Evolutionary conservation across 2,113 vertebrate genomes (phyloP).

Genomic region (Dicerorhinus sumatrensis): DNA sequence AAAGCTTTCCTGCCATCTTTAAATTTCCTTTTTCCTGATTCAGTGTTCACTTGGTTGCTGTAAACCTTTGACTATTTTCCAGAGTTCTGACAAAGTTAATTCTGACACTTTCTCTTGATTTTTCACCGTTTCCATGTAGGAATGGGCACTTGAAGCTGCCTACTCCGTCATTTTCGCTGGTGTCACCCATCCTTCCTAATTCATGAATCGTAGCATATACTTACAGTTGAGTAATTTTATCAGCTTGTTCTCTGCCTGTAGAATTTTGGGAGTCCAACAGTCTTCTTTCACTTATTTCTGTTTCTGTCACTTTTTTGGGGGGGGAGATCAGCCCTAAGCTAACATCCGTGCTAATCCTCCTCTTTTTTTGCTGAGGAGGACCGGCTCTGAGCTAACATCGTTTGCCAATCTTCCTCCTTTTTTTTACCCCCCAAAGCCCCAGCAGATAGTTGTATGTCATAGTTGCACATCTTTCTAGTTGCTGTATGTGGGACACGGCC

Average conservation of each 20-base stretch:
- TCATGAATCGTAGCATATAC: background rate
- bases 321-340: too few relatives aligned
- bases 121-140: background rate
- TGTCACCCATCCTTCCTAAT: background rate
- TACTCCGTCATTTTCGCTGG: background rate
- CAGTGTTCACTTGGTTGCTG: background rate
- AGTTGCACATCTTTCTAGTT: too few relatives aligned
- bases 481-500: too few relatives aligned
- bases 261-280: background rate
- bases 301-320: background rate
- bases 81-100: background rate
- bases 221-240: background rate
- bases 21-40: background rate
- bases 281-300: background rate
- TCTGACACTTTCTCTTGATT: background rate
- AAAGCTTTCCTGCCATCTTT: background rate
- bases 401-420: too few relatives aligned
- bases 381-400: too few relatives aligned
- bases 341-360: too few relatives aligned
- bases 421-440: too few relatives aligned
- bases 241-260: background rate
- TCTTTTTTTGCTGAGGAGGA: too few relatives aligned
- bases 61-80: background rate
- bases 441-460: too few relatives aligned
- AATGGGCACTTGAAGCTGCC: background rate